Evolutionary conservation across 2,888 invertebrate genomes (phyloP), one percentile per base, ranked within the genome.

Genomic region (Euproctis similis): DNA sequence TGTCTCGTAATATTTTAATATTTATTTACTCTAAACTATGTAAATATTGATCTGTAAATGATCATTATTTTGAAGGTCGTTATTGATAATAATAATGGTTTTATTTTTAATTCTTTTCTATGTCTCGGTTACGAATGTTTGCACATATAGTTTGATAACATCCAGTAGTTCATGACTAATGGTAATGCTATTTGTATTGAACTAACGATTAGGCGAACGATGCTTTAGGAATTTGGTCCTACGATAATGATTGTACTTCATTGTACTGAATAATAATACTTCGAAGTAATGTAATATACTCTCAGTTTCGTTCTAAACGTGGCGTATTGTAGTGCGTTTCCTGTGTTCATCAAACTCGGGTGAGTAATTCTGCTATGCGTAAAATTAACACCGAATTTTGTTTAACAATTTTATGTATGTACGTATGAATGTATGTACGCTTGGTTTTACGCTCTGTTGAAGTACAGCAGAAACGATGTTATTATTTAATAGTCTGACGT

Each of bases 131-230:
- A 53, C 52, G 44, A 54, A 54, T 60, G 59, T 64, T 62, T 56
- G 45, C 42, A 41, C 41, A 44, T 35, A n/a, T n/a, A n/a, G n/a
- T n/a, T n/a, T 55, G 72, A 75, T 73, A 74, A 65, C 38, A 42
- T 43, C 34, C 53, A 45, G 54, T 53, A 53, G 56, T 63, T 53
- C 53, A 56, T 75, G 76, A 77, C 72, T 75, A 75, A 76, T 67
- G 64, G 46, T 50, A 24, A 42, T 56, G 63, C 52, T 72, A 73
- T 75, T 63, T 67, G 56, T 65, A 62, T 59, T 59, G 59, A 53
- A 54, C 56, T 64, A 67, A 62, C 55, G 57, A 73, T 68, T 72
- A 60, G 51, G 49, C 55, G 42, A n/a, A 42, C 54, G 65, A 65
- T 65, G 63, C 51, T 51, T 57, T 50, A 61, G 65, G 67, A 74